phyloP scores from a whole-genome alignment of 2,113 vertebrate genomes.

The Isichthys henryi region DNA sequence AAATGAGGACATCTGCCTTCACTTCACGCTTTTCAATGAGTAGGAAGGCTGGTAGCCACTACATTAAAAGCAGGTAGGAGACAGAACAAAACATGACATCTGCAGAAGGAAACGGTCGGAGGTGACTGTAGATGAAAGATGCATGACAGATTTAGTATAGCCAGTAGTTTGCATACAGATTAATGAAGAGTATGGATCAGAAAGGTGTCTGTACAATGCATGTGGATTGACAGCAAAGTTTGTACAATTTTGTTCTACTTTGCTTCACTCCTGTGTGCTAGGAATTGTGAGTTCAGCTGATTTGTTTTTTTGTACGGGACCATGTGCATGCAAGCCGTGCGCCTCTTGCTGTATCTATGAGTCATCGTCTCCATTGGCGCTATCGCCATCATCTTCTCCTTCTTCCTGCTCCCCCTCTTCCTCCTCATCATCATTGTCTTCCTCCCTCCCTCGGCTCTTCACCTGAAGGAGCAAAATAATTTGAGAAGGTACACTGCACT shows the following conservation, averaged over 20 bases:
- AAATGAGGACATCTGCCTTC: background rate
- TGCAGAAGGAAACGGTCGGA: background rate
- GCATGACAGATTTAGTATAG: background rate
- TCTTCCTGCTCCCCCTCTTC: constrained; percentile 64
- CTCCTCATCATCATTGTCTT: constrained; percentile 65
- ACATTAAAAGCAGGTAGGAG: background rate
- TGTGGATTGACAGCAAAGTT: background rate
- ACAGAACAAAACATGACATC: background rate
- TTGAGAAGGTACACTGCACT: background rate
- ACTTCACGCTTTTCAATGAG: background rate
- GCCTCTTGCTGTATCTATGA: constrained; percentile 38
- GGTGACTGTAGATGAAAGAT: background rate
- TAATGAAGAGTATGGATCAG: background rate
- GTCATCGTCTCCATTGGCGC: constrained; percentile 57
- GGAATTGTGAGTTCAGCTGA: background rate
- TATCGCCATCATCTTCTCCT: constrained; percentile 53
- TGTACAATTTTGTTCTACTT: background rate
- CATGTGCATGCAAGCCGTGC: background rate
- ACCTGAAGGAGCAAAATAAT: constrained; percentile 34
- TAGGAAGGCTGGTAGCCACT: background rate
- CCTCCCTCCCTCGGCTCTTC: constrained; percentile 54
- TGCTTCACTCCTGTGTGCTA: background rate
- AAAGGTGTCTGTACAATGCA: background rate
- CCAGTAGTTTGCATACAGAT: background rate
- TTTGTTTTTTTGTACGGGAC: background rate